Conservation (phyloP, 1,140 invertebrate species). For the Penaeus vannamei region DNA sequence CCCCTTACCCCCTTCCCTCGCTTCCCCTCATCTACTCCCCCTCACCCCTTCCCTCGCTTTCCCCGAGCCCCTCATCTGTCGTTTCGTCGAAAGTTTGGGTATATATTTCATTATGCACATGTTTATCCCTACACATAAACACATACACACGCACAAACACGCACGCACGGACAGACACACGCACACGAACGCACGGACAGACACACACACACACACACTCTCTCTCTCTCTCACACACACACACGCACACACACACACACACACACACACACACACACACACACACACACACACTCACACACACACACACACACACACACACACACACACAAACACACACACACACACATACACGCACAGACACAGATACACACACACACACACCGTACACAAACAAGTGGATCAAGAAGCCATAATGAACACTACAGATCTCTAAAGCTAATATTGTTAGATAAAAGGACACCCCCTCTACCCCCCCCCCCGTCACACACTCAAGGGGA, state of each 20-base stretch:
- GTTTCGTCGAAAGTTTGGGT: neutral
- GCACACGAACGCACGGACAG: conserved; percentile 10
- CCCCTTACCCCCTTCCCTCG: no score
- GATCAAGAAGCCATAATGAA: no score
- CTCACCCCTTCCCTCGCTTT: no score
- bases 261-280: conserved; percentile 30
- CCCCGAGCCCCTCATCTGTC: no score
- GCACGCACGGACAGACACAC: neutral
- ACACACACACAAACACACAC: conserved; percentile 31
- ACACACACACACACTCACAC: conserved; percentile 25
- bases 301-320: conserved; percentile 32
- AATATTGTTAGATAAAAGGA: conserved; percentile 1
- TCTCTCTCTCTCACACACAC: no score
- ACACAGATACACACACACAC: neutral
- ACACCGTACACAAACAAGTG: no score
- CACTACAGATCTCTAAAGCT: neutral
- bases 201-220: conserved; percentile 33
- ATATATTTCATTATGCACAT: neutral
- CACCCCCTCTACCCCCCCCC: neutral
- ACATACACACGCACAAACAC: conserved; percentile 34
- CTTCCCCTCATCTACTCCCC: no score
- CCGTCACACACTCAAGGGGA: no score
- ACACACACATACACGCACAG: neutral
- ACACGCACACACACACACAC: neutral
- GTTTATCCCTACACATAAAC: conserved; percentile 31